These are phyloP conservation scores for Indri indri DNA, from an alignment of 2,113 vertebrate species.

Conservation along the genomic window DNA sequence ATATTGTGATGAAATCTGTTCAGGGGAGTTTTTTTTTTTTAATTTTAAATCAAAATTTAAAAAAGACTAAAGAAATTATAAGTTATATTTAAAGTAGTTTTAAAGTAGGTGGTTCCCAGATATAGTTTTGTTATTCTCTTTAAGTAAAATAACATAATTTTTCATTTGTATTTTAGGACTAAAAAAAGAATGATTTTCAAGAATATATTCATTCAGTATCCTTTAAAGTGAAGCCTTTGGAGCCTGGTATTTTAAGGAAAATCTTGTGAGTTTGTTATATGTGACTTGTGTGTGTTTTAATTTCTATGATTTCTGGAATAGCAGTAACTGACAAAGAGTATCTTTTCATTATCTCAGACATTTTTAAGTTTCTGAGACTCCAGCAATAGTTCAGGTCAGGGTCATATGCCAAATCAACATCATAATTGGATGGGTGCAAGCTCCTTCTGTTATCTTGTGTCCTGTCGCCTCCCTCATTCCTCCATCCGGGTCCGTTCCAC, in stretches of 20 bases:
- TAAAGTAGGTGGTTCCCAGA: background rate
- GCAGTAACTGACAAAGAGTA: background rate
- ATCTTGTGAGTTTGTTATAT: background rate
- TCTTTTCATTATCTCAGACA: background rate
- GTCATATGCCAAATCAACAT: background rate
- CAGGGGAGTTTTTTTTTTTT: background rate
- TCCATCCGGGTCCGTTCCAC: background rate
- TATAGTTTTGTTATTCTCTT: background rate
- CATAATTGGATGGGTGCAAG: background rate
- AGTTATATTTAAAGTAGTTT: background rate
- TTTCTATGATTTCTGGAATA: background rate
- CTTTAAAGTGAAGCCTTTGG: background rate
- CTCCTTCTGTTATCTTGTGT: background rate
- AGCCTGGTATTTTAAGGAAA: background rate
- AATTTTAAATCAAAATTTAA: background rate
- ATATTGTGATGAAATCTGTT: background rate
- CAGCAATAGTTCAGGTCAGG: background rate
- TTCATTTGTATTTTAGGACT: background rate
- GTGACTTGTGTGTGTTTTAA: background rate
- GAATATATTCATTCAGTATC: background rate
- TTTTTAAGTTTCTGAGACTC: background rate
- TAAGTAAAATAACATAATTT: background rate
- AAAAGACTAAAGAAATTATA: background rate
- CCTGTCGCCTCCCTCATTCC: background rate
- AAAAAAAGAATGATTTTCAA: background rate